phyloP scores from a whole-genome alignment of 2,797 vertebrate species.

The Scyliorhinus canicula region DNA sequence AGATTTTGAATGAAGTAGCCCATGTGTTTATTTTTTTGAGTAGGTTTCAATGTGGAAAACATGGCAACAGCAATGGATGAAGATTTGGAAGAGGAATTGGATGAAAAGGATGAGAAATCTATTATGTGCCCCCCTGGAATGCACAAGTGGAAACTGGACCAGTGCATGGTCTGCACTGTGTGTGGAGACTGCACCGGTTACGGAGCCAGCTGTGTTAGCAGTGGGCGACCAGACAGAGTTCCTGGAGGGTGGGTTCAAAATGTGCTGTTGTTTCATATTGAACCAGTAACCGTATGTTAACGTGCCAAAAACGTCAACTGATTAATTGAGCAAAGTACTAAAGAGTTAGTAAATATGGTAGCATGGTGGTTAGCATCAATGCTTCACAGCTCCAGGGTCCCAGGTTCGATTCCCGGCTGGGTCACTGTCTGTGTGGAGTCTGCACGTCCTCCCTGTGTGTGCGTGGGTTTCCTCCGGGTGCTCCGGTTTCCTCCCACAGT shows the following conservation, averaged over 20 bases:
- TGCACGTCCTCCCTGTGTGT: too few species aligned
- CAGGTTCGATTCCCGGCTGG: too few species aligned
- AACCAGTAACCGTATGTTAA: not conserved
- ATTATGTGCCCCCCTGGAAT: constrained; percentile 98
- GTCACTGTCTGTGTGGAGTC: too few species aligned
- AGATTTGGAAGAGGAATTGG: constrained; percentile 92
- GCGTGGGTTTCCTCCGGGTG: too few species aligned
- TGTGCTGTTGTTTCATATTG: not conserved
- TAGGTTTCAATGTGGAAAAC: constrained; percentile 89
- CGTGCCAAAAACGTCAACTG: not conserved
- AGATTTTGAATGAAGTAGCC: not conserved
- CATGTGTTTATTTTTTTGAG: not conserved
- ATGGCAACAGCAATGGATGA: constrained; percentile 99
- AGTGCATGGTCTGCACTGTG: constrained; percentile 98
- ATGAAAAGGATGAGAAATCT: constrained; percentile 97
- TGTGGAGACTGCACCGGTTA: constrained; percentile 98
- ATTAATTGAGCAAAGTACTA: not conserved
- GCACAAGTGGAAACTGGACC: constrained; percentile 99
- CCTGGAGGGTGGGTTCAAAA: constrained; percentile 80
- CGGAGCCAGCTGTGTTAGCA: constrained; percentile 95
- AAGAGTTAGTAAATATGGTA: not conserved
- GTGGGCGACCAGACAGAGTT: constrained; percentile 88
- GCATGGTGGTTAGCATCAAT: too few species aligned
- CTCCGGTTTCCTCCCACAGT: too few species aligned
- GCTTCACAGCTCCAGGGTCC: too few species aligned